phyloP scores from a whole-genome alignment of 37 sponge, comb jelly and placozoan genomes.

The Theonella swinhoei region DNA sequence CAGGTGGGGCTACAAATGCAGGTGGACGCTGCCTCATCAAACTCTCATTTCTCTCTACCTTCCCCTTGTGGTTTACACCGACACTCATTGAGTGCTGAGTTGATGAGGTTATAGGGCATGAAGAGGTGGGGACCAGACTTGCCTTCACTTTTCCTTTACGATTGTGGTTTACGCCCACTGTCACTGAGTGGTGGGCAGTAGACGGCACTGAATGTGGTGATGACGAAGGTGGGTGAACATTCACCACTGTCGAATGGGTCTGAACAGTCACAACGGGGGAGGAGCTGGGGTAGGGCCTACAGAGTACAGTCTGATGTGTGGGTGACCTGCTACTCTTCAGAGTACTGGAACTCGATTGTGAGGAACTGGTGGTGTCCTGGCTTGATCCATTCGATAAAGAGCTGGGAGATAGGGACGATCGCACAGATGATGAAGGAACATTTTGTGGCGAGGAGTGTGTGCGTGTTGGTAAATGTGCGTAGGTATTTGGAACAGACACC shows the following conservation, averaged over 20 bases:
- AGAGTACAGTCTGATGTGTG: too few species aligned
- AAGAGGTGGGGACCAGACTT: not conserved
- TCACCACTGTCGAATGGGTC: not conserved
- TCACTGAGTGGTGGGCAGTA: too few species aligned
- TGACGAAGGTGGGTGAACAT: not conserved
- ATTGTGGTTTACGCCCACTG: too few species aligned
- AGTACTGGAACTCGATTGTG: conserved; percentile 2
- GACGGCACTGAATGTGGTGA: too few species aligned
- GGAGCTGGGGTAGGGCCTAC: not conserved
- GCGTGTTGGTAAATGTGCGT: not conserved
- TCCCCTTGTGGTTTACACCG: not conserved
- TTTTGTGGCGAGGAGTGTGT: not conserved
- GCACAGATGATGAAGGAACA: too few species aligned
- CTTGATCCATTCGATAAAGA: too few species aligned
- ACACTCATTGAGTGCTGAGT: not conserved
- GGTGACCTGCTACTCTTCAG: not conserved
- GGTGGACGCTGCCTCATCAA: conserved; percentile 4
- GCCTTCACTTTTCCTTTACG: too few species aligned
- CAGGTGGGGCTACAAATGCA: not conserved
- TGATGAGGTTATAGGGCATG: not conserved
- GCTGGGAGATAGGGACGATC: too few species aligned
- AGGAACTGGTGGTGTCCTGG: not conserved
- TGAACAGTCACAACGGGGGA: not conserved
- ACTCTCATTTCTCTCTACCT: not conserved
- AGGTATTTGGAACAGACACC: not conserved